These are phyloP conservation scores for Cartodere bifasciata DNA, from an alignment of 2,888 invertebrate species.

Conservation along the genomic window DNA sequence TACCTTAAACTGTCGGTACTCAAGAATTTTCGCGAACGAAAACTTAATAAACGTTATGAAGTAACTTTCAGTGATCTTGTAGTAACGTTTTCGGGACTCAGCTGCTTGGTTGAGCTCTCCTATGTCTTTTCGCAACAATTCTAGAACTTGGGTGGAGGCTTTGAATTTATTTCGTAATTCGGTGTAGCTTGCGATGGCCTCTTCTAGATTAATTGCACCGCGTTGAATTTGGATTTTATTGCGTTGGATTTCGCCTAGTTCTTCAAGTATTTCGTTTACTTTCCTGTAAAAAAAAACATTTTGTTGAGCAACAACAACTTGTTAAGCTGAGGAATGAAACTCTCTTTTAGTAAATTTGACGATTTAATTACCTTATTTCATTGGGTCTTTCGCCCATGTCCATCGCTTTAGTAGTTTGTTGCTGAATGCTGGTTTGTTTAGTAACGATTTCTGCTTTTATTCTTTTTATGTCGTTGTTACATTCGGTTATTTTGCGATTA, in stretches of 20 bases:
- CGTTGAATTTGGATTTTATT: constrained; percentile 34
- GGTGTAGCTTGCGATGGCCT: constrained; percentile 24
- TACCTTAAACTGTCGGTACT: constrained; percentile 45
- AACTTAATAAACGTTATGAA: constrained; percentile 32
- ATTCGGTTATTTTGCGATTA: constrained; percentile 21
- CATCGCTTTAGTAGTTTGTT: constrained; percentile 36
- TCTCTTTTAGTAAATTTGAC: constrained; percentile 5
- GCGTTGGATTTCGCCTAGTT: constrained; percentile 36
- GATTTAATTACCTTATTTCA: constrained; percentile 35
- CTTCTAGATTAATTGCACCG: constrained; percentile 22
- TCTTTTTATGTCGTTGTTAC: constrained; percentile 17
- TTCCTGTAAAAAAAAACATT: constrained; percentile 17
- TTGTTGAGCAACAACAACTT: constrained; percentile 10
- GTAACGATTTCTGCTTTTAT: constrained; percentile 32
- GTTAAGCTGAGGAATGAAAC: no score
- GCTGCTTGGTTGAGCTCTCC: constrained; percentile 23
- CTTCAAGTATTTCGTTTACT: constrained; percentile 31
- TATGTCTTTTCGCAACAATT: constrained; percentile 20
- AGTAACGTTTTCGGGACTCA: constrained; percentile 28
- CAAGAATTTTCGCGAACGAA: constrained; percentile 43
- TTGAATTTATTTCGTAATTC: constrained; percentile 27
- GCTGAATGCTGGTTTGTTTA: constrained; percentile 34
- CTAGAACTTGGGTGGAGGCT: constrained; percentile 24
- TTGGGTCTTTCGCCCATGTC: constrained; percentile 37
- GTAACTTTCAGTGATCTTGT: constrained; percentile 29